Percentiles rank a stretch among this genome's conserved stretches.
phyloP scores from a whole-genome alignment of 2,797 vertebrate genomes.

The Spinibarbus caldwelli region DNA sequence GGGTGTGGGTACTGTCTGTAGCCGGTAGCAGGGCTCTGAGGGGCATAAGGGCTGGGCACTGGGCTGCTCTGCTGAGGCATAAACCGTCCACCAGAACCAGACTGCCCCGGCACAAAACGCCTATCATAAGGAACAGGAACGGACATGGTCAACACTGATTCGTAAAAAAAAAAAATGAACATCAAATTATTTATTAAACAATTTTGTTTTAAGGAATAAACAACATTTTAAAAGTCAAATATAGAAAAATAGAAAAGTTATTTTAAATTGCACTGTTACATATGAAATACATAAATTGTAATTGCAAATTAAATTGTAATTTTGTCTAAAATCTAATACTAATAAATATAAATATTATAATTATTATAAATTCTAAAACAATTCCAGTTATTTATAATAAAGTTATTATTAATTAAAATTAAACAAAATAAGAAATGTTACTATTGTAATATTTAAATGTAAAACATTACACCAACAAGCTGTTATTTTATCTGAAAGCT shows the following conservation, averaged over 20 bases:
- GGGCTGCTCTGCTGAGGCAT: slow-evolving; percentile 95
- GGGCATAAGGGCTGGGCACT: slow-evolving; percentile 96
- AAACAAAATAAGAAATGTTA: neutral
- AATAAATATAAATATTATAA: neutral
- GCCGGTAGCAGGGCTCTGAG: slow-evolving; percentile 91
- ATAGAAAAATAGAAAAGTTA: neutral
- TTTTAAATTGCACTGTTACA: neutral
- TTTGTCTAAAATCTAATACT: neutral
- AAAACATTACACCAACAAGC: neutral
- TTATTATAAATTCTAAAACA: neutral
- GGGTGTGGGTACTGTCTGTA: slow-evolving; percentile 95
- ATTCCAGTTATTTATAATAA: neutral
- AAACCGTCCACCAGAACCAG: slow-evolving; percentile 92
- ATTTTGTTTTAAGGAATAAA: neutral
- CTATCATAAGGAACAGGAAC: slow-evolving; percentile 66
- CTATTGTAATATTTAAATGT: neutral
- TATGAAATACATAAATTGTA: neutral
- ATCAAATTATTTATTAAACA: neutral
- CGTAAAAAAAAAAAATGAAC: neutral
- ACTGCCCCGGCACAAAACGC: slow-evolving; percentile 90
- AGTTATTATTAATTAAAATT: neutral
- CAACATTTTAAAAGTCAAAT: neutral
- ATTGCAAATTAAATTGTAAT: neutral
- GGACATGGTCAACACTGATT: neutral
- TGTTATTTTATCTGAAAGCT: neutral